phyloP scores from a whole-genome alignment of 2,113 vertebrate species.

The Hyla sarda region DNA sequence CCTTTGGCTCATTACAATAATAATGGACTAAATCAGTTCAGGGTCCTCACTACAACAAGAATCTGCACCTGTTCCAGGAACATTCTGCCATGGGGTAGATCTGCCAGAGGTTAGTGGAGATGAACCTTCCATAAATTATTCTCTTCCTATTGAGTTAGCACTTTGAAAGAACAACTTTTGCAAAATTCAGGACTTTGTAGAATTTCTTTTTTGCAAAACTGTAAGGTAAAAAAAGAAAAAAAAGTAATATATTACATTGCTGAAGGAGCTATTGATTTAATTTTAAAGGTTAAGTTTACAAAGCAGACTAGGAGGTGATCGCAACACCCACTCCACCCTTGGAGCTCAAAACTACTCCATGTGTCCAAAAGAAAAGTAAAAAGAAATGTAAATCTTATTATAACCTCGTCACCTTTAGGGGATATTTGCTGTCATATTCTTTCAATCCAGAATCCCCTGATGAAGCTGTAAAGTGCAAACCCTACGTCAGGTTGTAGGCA shows the following conservation, averaged over 20 bases:
- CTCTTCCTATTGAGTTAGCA: background rate
- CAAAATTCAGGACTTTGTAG: background rate
- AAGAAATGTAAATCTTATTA: no score
- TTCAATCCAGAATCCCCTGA: no score
- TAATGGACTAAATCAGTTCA: conserved; percentile 43
- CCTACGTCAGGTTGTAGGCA: no score
- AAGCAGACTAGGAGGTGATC: no score
- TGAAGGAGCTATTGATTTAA: background rate
- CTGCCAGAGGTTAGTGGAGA: background rate
- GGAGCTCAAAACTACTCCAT: no score
- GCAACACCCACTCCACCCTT: no score
- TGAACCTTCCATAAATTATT: background rate
- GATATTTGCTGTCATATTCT: no score
- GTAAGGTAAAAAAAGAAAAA: background rate
- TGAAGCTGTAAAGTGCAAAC: no score
- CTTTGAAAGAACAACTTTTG: conserved; percentile 21
- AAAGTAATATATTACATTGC: background rate
- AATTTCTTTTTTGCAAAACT: background rate
- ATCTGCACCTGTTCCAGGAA: background rate
- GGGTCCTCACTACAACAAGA: conserved; percentile 29
- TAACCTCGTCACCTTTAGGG: no score
- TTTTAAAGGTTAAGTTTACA: background rate
- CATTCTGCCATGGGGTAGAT: background rate
- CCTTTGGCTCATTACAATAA: conserved; percentile 48
- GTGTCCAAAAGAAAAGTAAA: no score